Evolutionary conservation across 2,113 vertebrate genomes (phyloP).

Genomic region (Macaca mulatta): DNA sequence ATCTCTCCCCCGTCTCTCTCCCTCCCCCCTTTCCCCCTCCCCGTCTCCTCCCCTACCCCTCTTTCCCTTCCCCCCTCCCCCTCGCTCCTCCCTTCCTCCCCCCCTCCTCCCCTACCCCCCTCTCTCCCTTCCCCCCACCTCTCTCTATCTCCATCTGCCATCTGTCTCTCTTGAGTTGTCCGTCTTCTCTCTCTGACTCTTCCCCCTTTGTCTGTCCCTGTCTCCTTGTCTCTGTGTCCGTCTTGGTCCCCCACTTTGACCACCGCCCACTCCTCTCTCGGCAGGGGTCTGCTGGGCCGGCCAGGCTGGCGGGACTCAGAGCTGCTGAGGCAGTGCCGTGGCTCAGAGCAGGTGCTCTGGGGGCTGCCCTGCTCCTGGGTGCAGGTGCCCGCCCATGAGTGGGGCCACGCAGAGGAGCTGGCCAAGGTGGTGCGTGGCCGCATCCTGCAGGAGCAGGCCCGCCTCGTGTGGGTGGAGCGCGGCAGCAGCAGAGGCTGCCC

Average conservation of each 20-base stretch:
- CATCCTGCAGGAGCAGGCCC: conserved; percentile 86
- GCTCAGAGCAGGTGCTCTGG: conserved; percentile 76
- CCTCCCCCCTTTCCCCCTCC: too few species aligned
- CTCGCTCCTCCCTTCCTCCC: not conserved
- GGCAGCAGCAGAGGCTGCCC: not conserved
- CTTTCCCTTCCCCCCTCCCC: too few species aligned
- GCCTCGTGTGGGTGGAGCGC: conserved; percentile 84
- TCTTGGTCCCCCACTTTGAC: not conserved
- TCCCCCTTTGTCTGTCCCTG: too few species aligned
- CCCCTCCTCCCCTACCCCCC: too few species aligned
- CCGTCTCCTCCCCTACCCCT: too few species aligned
- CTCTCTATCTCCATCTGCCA: not conserved
- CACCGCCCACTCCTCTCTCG: rapidly evolving
- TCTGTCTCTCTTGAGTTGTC: not conserved
- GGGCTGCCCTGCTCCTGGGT: conserved; percentile 83
- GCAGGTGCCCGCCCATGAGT: conserved; percentile 73
- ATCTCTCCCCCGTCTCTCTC: too few species aligned
- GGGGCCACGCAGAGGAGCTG: conserved; percentile 81
- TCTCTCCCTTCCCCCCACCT: too few species aligned
- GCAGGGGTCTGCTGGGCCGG: conserved; percentile 83
- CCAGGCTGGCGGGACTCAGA: conserved; percentile 80
- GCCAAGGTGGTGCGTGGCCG: conserved; percentile 83
- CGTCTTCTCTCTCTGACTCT: not conserved
- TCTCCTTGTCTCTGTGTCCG: not conserved
- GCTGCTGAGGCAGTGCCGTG: conserved; percentile 81